Evolutionary conservation across 2,888 invertebrate species (phyloP).

Genomic region (Ophonus ardosiacus): DNA sequence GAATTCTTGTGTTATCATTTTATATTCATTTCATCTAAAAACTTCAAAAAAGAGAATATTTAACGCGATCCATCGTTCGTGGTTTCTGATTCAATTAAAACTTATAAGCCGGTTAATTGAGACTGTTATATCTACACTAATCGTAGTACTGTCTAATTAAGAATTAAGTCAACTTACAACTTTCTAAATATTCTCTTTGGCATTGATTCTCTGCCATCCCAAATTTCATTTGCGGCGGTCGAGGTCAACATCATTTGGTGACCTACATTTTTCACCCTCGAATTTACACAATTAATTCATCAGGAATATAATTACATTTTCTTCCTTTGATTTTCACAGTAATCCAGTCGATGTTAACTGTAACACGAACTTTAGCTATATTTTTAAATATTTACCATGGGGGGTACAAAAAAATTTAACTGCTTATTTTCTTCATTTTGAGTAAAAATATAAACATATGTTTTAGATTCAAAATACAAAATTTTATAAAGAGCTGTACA

Average conservation of each 20-base stretch:
- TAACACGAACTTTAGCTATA: neutral
- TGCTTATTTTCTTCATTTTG: too few relatives aligned
- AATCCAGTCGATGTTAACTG: neutral
- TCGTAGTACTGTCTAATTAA: conserved; percentile 25
- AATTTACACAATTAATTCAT: neutral
- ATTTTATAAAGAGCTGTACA: too few relatives aligned
- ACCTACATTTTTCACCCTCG: neutral
- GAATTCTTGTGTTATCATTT: conserved; percentile 36
- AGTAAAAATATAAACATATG: too few relatives aligned
- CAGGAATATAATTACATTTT: neutral
- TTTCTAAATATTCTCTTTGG: conserved; percentile 44
- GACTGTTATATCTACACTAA: conserved; percentile 27
- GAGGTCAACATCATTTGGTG: neutral
- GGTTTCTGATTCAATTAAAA: conserved; percentile 36
- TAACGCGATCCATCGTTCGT: conserved; percentile 3
- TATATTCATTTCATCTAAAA: conserved; percentile 39
- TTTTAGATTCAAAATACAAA: too few relatives aligned
- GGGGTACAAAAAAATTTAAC: too few relatives aligned
- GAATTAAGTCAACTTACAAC: conserved; percentile 40
- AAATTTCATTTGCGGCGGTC: conserved; percentile 8
- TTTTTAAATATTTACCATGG: too few relatives aligned
- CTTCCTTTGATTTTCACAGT: neutral
- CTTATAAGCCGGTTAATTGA: conserved; percentile 48
- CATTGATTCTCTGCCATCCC: neutral
- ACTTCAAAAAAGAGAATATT: conserved; percentile 36